Evolutionary conservation across 2,797 vertebrate species (phyloP), one percentile per base, ranked within the genome.

Genomic region (Leuciscus waleckii): DNA sequence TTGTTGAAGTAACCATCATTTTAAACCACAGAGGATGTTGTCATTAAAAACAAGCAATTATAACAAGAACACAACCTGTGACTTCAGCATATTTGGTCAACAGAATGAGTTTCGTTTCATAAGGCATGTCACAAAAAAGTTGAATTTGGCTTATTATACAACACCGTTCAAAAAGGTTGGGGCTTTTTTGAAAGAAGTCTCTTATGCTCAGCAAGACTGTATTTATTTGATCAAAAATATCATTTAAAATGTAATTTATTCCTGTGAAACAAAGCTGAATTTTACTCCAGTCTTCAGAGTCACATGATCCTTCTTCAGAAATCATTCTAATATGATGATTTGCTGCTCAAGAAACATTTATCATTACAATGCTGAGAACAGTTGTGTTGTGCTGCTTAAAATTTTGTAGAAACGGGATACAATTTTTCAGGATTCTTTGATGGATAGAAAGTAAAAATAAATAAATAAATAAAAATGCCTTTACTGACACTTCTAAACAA

Each of bases 61-160:
- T 21, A 61, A 73, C 49, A 37, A 61, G 49, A 85, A 49, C 75
- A 83, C 29, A 84, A 7, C 37, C 29, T 61, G 68, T 71, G 68
- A 73, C 39, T 63, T 79, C 41, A n/a, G 76, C 43, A 69, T 85
- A 21, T 79, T 46, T 73, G 76, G 39, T 51, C 61, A 85, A 85
- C 83, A 85, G 26, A 63, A 49, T 2, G 9, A 37, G 43, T 39
- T 71, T 39, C 1, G 39, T 74, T 49, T 74, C 13, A 58, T 32
- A 69, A 58, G 37, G 13, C 46, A 68, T 1, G 58, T 68, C 58
- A 43, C 35, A 35, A 11, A 39, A 69, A 19, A 43, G 11, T 11
- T 49, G 56, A 41, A 14, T 39, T 23, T 41, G 49, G 32, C 16
- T 32, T 35, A 23, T 35, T 54, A 75, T 54, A 37, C 32, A 76